Conservation (phyloP, 2,888 invertebrate genomes). For the Synanthedon myopaeformis region DNA sequence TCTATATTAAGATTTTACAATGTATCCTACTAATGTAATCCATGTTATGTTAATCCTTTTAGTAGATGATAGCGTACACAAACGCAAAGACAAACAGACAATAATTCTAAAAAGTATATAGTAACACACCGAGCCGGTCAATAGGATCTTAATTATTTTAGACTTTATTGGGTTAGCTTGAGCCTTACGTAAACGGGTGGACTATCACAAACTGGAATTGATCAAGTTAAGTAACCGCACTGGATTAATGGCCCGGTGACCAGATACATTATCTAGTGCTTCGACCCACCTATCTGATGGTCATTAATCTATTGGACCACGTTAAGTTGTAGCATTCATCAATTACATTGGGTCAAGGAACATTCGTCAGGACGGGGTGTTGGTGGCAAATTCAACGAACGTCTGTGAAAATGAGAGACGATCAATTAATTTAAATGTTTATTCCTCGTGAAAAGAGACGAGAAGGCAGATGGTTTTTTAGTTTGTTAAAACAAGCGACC, state of each 20-base stretch:
- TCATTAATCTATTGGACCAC: conserved; percentile 62
- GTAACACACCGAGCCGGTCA: conserved; percentile 3
- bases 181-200: conserved; percentile 10
- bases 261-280: conserved; percentile 61
- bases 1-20: neutral
- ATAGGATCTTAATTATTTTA: conserved; percentile 16
- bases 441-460: neutral
- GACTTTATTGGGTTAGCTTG: conserved; percentile 15
- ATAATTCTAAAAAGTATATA: no score
- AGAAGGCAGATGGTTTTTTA: no score
- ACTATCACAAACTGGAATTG: conserved; percentile 36
- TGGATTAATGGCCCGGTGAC: conserved; percentile 54
- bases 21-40: neutral
- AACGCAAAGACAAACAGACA: no score
- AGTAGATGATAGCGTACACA: no score
- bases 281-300: conserved; percentile 49
- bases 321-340: conserved; percentile 48
- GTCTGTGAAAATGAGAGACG: conserved; percentile 16
- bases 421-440: neutral
- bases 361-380: conserved; percentile 28
- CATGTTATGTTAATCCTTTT: neutral
- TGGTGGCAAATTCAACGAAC: conserved; percentile 7
- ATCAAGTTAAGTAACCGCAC: conserved; percentile 61
- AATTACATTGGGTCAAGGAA: conserved; percentile 47
- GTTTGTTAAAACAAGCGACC: no score